Base-by-base conservation (phyloP, 2,113 vertebrate genomes). In the Semnornis frantzii region DNA sequence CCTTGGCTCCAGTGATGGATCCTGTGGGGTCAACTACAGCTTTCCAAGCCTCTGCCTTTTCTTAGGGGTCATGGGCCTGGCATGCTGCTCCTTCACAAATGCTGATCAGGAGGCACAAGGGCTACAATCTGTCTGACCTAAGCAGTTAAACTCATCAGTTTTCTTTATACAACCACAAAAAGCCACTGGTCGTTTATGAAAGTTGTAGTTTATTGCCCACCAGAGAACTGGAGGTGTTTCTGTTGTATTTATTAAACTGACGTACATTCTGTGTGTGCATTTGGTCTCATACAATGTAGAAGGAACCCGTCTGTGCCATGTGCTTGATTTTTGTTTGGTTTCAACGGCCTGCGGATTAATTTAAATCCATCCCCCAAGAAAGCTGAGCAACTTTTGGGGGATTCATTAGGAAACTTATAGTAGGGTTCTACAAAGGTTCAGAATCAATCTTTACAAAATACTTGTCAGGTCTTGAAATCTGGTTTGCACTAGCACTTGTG, bases 21-120 rank as follows among this genome's bases (percentile, higher is more conserved):
- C 55, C 52, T 4, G 1, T 0, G 0, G 5, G 21, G 5, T 44
- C 70, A 19, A 39, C 23, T 4, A 8, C 0, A 0, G 72, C 63
- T 84, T 33, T 71, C 39, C n/a, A 37, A 9, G 27, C 69, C 8
- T 18, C 64, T 0, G 0, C 8, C 57, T 25, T 57, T 25, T 58
- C 66, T 10, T 50, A 30, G 0, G 1, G 34, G 19, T 16, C 44
- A 17, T 2, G 2, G n/a, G 34, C 37, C 8, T 24, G 54, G 39
- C 8, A 5, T 3, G 2, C 28, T 14, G 2, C 64, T 27, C 50
- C 28, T 11, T 18, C 68, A 4, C 12, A 0, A 31, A 15, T 3
- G 10, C 13, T 50, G 2, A 0, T 3, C 25, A 1, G 46, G 44
- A 44, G 44, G 24, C 34, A 23, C 7, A 5, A 6, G 71, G 48